Conservation (phyloP, 2,797 vertebrate species). For the Rhyacichthys aspro region DNA sequence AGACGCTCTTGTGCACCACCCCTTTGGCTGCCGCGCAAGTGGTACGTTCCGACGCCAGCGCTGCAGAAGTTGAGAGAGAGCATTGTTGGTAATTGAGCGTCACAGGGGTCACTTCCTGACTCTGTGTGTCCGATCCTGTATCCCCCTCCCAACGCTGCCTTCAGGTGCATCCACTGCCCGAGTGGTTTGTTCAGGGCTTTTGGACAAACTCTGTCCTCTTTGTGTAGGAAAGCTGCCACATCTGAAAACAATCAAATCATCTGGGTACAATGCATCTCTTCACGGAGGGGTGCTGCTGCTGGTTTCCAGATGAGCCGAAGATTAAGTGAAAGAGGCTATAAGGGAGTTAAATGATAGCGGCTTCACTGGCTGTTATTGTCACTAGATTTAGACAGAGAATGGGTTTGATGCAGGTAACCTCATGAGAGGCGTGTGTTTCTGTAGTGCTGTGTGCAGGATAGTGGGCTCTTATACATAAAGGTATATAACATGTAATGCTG, state of each 20-base stretch:
- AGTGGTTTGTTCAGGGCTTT: slow-evolving; percentile 57
- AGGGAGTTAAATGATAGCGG: slow-evolving; percentile 56
- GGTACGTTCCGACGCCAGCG: slow-evolving; percentile 78
- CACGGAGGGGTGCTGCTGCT: slow-evolving; percentile 76
- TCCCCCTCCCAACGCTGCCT: slow-evolving; percentile 11
- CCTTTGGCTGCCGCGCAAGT: slow-evolving; percentile 68
- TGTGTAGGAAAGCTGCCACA: slow-evolving; percentile 80
- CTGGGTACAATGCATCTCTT: slow-evolving; percentile 81
- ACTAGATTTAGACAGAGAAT: slow-evolving; percentile 3
- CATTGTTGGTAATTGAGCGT: slow-evolving; percentile 85
- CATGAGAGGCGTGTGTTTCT: slow-evolving; percentile 31
- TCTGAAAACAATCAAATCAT: slow-evolving; percentile 87
- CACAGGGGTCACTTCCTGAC: slow-evolving; percentile 87
- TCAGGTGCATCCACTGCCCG: slow-evolving; percentile 56
- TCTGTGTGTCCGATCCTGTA: slow-evolving; percentile 73
- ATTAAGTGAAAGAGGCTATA: slow-evolving; percentile 71
- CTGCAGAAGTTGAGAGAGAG: slow-evolving; percentile 82
- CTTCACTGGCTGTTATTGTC: slow-evolving; percentile 6
- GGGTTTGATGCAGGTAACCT: slow-evolving; percentile 51
- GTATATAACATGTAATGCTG: no score
- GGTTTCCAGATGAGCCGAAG: slow-evolving; percentile 80
- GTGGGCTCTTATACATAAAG: no score
- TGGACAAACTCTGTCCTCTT: slow-evolving; percentile 75
- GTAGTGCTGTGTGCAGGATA: slow-evolving; percentile 4
- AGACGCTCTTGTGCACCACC: slow-evolving; percentile 50